Base-by-base conservation (phyloP, 2,113 vertebrate genomes). In the Callopanchax toddi region DNA sequence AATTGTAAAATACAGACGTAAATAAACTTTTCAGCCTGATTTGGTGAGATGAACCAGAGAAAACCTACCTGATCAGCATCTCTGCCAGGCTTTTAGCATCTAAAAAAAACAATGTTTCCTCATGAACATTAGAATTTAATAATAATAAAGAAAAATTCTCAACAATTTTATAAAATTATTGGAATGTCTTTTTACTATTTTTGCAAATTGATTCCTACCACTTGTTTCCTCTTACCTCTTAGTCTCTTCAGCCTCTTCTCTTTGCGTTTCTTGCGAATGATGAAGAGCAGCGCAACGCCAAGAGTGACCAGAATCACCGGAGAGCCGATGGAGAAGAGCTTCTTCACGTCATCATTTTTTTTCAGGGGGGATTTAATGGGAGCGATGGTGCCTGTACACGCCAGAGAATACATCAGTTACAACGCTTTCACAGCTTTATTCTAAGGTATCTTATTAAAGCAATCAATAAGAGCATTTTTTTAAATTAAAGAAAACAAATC, bases 51-150 rank as follows among this genome's bases (percentile, higher is more conserved):
- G 32, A 37, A 23, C 8, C 4, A 5, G 11, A 56, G 39, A 39
- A 63, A 55, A 44, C 76, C 89, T 79, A 98, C 97, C 97, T 99
- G 91, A 99, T 99, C 43, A 99, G 89, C 97, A 99, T 99, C 78
- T 99, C 97, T 54, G 97, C 97, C 83, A 99, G 87, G 77, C 97
- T 99, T 90, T 99, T 99, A 1, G 97, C 97, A 91, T 99, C 97
- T 99, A 89, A 22, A 70, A 25, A 56, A 55, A 23, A 6, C 84
- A 15, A 69, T 3, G 42, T n/a, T n/a, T n/a, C n/a, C n/a, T n/a
- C n/a, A n/a, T n/a, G n/a, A n/a, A n/a, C n/a, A n/a, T n/a, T n/a
- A n/a, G n/a, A n/a, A n/a, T n/a, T n/a, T n/a, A 61, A 26, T 11
- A 53, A 15, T 1, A 37, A 53, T 5, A 36, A 36, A 15, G 2